These are phyloP conservation scores for Trochalopteron elliotii DNA, from an alignment of 2,113 vertebrate genomes.

Conservation along the genomic window DNA sequence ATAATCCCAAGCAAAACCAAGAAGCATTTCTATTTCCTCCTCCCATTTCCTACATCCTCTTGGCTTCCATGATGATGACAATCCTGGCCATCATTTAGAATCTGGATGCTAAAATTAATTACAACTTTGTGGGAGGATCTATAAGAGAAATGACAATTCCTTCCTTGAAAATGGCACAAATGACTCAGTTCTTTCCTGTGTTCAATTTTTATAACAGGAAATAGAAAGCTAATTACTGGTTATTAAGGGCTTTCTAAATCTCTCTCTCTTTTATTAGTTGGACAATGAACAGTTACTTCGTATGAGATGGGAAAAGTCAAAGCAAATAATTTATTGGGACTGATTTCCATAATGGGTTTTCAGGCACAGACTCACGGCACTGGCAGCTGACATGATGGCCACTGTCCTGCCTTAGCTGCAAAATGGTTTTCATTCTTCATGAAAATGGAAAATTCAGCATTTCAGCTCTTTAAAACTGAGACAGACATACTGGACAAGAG, in stretches of 20 bases:
- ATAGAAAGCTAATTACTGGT: conserved; percentile 79
- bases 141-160: conserved; percentile 47
- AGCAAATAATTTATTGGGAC: conserved; percentile 78
- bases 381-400: conserved; percentile 38
- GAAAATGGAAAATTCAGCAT: neutral
- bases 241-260: conserved; percentile 73
- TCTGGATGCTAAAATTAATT: conserved; percentile 70
- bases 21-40: neutral
- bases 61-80: conserved; percentile 34
- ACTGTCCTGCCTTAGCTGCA: conserved; percentile 23
- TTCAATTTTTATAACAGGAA: conserved; percentile 79
- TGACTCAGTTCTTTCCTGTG: conserved; percentile 62
- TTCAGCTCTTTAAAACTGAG: neutral
- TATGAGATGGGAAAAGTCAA: conserved; percentile 69
- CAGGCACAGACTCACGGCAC: conserved; percentile 56
- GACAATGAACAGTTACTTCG: conserved; percentile 75
- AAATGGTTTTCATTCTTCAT: conserved; percentile 30
- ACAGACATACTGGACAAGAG: neutral
- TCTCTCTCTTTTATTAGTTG: conserved; percentile 45
- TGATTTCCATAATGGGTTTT: conserved; percentile 68
- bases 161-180: conserved; percentile 44
- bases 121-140: conserved; percentile 33
- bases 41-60: conserved; percentile 43
- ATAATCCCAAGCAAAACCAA: conserved; percentile 14
- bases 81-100: conserved; percentile 18